Percentiles rank a stretch among this genome's conserved stretches.
Conservation (phyloP, 2,797 vertebrate species). For the Anolis apletophallus region DNA sequence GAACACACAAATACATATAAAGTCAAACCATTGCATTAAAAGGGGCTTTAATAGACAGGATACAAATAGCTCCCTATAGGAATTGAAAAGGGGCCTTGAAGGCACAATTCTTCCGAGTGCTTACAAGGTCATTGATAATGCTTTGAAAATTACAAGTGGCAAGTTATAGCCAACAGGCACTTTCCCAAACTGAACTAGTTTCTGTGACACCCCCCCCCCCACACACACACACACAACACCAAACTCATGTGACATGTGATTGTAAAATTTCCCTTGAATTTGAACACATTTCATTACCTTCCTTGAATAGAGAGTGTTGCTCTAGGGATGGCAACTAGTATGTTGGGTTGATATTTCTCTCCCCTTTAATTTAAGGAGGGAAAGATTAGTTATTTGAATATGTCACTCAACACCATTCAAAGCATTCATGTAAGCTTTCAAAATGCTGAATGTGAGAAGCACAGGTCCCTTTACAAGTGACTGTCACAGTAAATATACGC, state of each 20-base stretch:
- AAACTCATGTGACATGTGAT: background rate
- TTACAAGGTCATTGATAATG: conserved; percentile 21
- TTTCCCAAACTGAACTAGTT: background rate
- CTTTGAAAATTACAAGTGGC: conserved; percentile 29
- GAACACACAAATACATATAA: background rate
- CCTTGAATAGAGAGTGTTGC: background rate
- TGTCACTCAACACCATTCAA: background rate
- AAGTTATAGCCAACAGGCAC: background rate
- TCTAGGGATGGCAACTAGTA: background rate
- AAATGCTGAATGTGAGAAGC: background rate
- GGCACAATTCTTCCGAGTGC: conserved; percentile 24
- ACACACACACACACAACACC: too few species aligned
- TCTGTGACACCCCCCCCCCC: background rate
- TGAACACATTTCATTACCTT: conserved; percentile 16
- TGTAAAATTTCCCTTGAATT: background rate
- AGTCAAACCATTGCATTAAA: background rate
- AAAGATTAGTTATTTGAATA: conserved; percentile 8
- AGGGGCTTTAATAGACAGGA: background rate
- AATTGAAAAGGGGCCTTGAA: background rate
- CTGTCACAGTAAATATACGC: background rate
- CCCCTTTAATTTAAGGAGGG: background rate
- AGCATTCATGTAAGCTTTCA: conserved; percentile 4
- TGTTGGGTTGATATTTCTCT: background rate
- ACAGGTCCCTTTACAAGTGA: background rate
- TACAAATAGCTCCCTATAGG: conserved; percentile 5